Conservation (phyloP, 2,888 invertebrate genomes). For the Melanchra persicariae region DNA sequence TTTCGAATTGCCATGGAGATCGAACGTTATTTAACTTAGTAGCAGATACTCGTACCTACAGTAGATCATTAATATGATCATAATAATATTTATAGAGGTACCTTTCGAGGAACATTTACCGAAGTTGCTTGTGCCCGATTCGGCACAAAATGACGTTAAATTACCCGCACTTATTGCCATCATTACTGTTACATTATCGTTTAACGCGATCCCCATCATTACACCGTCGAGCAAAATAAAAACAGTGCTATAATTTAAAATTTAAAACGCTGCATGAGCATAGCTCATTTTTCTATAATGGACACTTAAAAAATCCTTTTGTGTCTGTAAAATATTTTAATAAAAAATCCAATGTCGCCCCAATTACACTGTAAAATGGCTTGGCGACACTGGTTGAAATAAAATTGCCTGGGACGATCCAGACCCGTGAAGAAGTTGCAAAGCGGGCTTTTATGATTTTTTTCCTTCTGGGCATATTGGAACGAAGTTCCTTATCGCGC, state of each 20-base stretch:
- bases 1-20: conserved; percentile 20
- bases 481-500: too few relatives aligned
- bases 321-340: conserved; percentile 28
- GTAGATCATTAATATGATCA: not conserved
- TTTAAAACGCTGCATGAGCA: conserved; percentile 22
- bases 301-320: conserved; percentile 33
- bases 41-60: too few relatives aligned
- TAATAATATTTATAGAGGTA: conserved; percentile 9
- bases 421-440: conserved; percentile 2
- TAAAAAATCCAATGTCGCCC: conserved; percentile 40
- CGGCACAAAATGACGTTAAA: conserved; percentile 45
- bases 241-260: conserved; percentile 38
- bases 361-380: conserved; percentile 34
- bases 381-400: conserved; percentile 6
- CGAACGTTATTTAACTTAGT: not conserved
- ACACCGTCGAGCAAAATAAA: conserved; percentile 32
- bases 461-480: too few relatives aligned
- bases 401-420: conserved; percentile 11
- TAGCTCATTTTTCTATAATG: conserved; percentile 39
- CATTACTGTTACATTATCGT: conserved; percentile 43
- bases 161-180: conserved; percentile 33
- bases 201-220: conserved; percentile 34
- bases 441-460: conserved; percentile 5
- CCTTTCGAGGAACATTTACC: not conserved
- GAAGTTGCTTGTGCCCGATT: conserved; percentile 25